Evolutionary conservation across 2,113 vertebrate species (phyloP), one percentile per base, ranked within the genome.

Genomic region (Solenodon paradoxus): DNA sequence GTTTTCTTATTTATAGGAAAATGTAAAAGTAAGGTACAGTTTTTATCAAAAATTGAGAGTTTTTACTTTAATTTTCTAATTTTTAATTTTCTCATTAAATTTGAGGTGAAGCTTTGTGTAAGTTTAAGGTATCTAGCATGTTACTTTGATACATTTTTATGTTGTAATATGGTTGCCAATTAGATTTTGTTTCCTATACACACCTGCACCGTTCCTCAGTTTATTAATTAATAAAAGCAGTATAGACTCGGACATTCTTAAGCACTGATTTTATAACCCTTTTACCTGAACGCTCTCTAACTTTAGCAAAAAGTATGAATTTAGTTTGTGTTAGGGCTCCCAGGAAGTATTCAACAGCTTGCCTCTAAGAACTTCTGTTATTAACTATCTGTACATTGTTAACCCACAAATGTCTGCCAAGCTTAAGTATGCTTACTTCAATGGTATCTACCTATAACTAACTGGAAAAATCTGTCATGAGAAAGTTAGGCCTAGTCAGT

Each of bases 161-260:
- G 8, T 63, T 63, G 11, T 28, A 8, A 63, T 63, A 32, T 63
- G 59, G 4, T 63, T 63, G 22, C 28, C 59, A 63, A 13, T 83
- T 68, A 35, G n/a, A 51, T 89, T 80, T 77, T 88, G 53, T n/a
- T n/a, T n/a, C n/a, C n/a, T n/a, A 38, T 45, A 64, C 1, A 7
- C 28, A 9, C 12, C 26, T 38, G 45, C 51, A 72, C 32, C n/a
- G n/a, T 92, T 74, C 75, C 87, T 83, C 49, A 83, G 85, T 11
- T 38, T 95, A 77, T 57, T 92, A 74, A 49, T 82, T 24, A 92
- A 42, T 88, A 92, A 82, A 75, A 84, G 40, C 53, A 92, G 71
- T 93, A 69, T 19, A 84, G 49, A 71, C 64, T 78, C 75, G 82
- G 38, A 51, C 13, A 35, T 86, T 92, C 45, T 66, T 53, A 86